These are phyloP conservation scores for Actinostola sp. DNA, from an alignment of 92 coral and sea anemone species.

Conservation along the genomic window DNA sequence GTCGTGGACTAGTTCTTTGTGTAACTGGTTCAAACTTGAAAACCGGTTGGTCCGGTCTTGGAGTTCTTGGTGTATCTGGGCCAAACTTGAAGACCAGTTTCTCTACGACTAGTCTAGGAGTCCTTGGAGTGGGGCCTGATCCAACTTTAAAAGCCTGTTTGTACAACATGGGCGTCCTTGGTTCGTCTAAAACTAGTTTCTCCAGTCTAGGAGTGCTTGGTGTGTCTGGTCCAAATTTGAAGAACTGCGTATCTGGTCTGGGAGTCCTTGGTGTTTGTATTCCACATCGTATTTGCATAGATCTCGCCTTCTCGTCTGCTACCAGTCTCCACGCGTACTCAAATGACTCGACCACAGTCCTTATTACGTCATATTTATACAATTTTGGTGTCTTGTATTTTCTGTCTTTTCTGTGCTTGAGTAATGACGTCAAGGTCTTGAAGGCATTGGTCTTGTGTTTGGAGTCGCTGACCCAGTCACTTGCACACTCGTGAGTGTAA, in stretches of 20 bases:
- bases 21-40: not conserved
- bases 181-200: conserved; percentile 1
- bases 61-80: not conserved
- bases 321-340: conserved; percentile 26
- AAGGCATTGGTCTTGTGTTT: not conserved
- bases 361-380: conserved; percentile 22
- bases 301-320: conserved; percentile 34
- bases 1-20: conserved; percentile 2
- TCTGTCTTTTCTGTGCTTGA: not conserved
- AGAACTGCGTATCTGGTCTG: not conserved
- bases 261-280: not conserved
- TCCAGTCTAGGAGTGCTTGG: conserved; percentile 4
- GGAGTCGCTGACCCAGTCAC: conserved; percentile 36
- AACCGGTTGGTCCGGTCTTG: not conserved
- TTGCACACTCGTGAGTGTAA: conserved; percentile 26
- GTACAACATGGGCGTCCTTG: not conserved
- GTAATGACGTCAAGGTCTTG: not conserved
- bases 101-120: not conserved
- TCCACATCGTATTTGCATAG: conserved; percentile 10
- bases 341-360: conserved; percentile 25
- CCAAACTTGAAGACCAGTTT: not conserved
- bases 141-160: conserved; percentile 3
- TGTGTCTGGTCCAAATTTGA: conserved; percentile 20
- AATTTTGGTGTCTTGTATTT: not conserved
- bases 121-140: conserved; percentile 10